A percentile compares a stretch with the other conserved stretches of the same genome.
Evolutionary conservation across 1,140 invertebrate species (phyloP).

Genomic region (Periplaneta americana): DNA sequence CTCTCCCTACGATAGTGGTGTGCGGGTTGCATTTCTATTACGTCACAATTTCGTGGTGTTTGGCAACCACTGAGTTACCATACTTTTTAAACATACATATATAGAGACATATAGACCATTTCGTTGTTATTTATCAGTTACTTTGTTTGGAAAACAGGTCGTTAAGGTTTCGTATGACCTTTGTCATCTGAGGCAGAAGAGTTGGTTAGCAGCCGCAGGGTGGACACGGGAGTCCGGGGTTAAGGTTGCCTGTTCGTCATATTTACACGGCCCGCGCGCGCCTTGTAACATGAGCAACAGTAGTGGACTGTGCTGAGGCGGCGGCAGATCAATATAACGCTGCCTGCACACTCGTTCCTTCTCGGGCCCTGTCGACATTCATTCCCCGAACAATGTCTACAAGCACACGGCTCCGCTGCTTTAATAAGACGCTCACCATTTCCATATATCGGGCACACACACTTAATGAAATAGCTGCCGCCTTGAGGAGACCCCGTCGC

Average conservation of each 20-base stretch:
- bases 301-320: background rate
- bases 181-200: too few species aligned
- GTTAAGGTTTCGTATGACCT: too few species aligned
- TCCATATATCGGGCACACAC: background rate
- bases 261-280: background rate
- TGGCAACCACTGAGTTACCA: too few species aligned
- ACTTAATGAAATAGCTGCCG: background rate
- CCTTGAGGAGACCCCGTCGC: background rate
- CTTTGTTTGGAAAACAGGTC: too few species aligned
- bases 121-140: too few species aligned
- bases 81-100: too few species aligned
- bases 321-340: background rate
- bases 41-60: too few species aligned
- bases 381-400: background rate
- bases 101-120: too few species aligned
- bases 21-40: too few species aligned
- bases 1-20: too few species aligned
- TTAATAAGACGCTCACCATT: background rate
- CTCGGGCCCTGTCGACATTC: background rate
- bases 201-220: too few species aligned
- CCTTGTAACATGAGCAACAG: background rate
- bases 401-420: background rate
- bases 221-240: background rate
- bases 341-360: background rate
- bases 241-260: background rate